Conservation (phyloP, 1,140 invertebrate species). For the Lepeophtheirus salmonis region DNA sequence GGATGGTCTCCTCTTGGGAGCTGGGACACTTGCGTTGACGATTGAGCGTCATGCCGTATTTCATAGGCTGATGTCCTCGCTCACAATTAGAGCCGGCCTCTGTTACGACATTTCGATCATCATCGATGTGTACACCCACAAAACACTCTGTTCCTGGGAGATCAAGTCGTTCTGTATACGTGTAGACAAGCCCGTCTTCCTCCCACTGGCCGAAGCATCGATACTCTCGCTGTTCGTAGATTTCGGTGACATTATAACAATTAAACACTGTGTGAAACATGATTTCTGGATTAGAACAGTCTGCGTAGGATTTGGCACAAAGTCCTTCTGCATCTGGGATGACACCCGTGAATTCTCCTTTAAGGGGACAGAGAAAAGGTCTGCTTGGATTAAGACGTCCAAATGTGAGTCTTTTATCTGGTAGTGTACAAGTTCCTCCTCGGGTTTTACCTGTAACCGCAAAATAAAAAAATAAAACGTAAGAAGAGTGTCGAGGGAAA, state of each 20-base stretch:
- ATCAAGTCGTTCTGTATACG: slow-evolving; percentile 46
- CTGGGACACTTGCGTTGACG: slow-evolving; percentile 22
- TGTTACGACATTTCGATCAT: slow-evolving; percentile 38
- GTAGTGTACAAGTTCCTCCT: background rate
- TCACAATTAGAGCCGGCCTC: slow-evolving; percentile 49
- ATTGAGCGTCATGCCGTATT: slow-evolving; percentile 42
- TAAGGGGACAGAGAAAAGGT: slow-evolving; percentile 41
- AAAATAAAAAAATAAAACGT: slow-evolving; percentile 13
- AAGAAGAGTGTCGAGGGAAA: too few species aligned
- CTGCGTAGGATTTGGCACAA: slow-evolving; percentile 47
- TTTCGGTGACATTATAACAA: slow-evolving; percentile 36
- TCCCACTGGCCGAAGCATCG: slow-evolving; percentile 48
- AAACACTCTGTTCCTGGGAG: slow-evolving; percentile 47
- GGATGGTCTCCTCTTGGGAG: background rate
- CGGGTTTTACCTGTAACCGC: background rate
- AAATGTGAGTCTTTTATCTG: slow-evolving; percentile 9
- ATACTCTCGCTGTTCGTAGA: slow-evolving; percentile 49
- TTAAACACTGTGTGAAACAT: slow-evolving; percentile 50
- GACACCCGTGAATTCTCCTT: slow-evolving; percentile 42
- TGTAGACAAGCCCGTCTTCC: slow-evolving; percentile 35
- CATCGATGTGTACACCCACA: slow-evolving; percentile 42
- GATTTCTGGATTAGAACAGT: slow-evolving; percentile 43
- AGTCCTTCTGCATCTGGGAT: slow-evolving; percentile 43
- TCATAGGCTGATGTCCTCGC: slow-evolving; percentile 38
- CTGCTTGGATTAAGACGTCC: background rate